A percentile compares a stretch with the other conserved stretches of the same genome.
Conservation (phyloP, 2,888 invertebrate genomes). For the Drosophila multiciliata region DNA sequence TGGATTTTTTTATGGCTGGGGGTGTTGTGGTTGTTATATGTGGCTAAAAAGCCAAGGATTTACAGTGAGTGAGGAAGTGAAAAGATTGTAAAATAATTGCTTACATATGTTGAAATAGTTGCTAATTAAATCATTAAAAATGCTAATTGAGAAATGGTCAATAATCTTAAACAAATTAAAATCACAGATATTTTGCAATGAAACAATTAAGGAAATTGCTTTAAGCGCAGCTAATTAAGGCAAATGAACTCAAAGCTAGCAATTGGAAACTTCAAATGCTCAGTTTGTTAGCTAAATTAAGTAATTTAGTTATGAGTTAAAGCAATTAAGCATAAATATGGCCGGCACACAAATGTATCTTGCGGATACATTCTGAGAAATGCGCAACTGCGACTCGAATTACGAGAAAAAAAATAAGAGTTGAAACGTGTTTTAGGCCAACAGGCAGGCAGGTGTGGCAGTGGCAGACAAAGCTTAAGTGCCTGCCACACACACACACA, state of each 20-base stretch:
- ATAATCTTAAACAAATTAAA: neutral
- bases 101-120: neutral
- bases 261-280: neutral
- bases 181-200: neutral
- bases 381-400: conserved; percentile 42
- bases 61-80: conserved; percentile 51
- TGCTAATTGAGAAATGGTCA: neutral
- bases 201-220: conserved; percentile 8
- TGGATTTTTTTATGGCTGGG: conserved; percentile 65
- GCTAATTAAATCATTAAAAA: neutral
- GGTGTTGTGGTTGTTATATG: conserved; percentile 58
- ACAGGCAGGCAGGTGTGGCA: conserved; percentile 50
- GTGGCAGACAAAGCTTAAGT: conserved; percentile 18
- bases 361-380: conserved; percentile 63
- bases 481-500: conserved; percentile 24
- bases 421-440: conserved; percentile 61
- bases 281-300: conserved; percentile 60
- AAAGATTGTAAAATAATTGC: neutral
- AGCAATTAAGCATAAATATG: conserved; percentile 69
- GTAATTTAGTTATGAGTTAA: conserved; percentile 61
- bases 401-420: conserved; percentile 45
- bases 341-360: conserved; percentile 43
- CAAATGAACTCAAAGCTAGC: conserved; percentile 3
- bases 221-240: neutral
- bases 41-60: conserved; percentile 21